phyloP scores from a whole-genome alignment of 2,113 vertebrate species.

The Maccullochella peelii region DNA sequence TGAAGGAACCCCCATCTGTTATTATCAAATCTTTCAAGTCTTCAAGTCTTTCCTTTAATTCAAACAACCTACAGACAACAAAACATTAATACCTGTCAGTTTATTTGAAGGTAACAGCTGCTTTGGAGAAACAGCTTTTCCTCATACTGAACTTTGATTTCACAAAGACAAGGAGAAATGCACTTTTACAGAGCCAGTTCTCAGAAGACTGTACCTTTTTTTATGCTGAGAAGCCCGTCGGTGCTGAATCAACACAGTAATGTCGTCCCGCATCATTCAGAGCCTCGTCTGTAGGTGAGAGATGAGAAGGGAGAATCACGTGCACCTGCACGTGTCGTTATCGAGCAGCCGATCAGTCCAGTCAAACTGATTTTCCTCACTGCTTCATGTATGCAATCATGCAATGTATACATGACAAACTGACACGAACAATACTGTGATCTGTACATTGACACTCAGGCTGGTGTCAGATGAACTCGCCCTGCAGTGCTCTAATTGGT shows the following conservation, averaged over 20 bases:
- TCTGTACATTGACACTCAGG: constrained; percentile 9
- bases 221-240: neutral
- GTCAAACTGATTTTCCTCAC: constrained; percentile 17
- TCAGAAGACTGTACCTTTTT: constrained; percentile 18
- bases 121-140: constrained; percentile 2
- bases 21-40: too few species aligned
- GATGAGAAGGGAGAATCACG: neutral
- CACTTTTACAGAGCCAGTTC: constrained; percentile 1
- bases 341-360: constrained; percentile 10
- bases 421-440: neutral
- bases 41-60: neutral
- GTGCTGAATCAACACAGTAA: constrained; percentile 7
- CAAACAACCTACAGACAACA: neutral
- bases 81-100: neutral
- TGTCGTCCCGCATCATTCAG: neutral
- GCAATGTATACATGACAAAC: constrained; percentile 13
- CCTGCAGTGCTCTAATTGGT: neutral
- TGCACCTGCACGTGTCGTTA: constrained; percentile 38
- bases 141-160: constrained; percentile 14
- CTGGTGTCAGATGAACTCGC: neutral
- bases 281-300: neutral
- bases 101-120: neutral
- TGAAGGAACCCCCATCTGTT: neutral
- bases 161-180: neutral
- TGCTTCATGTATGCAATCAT: neutral